Evolutionary conservation across 1,140 invertebrate genomes (phyloP).

Genomic region (Drosophila nebulosa): DNA sequence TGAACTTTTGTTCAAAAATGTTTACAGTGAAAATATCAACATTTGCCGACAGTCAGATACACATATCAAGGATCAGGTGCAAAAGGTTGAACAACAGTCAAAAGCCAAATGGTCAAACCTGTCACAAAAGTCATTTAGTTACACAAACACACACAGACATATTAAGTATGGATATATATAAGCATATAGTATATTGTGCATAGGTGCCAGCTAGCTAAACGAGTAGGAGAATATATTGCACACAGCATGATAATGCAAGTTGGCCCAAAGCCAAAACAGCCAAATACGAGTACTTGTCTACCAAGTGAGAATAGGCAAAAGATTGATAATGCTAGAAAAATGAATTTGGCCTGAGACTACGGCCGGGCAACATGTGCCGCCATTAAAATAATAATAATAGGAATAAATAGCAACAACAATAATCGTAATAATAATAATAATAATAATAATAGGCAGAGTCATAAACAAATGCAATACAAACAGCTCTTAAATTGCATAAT

Average conservation of each 20-base stretch:
- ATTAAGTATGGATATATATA: no score
- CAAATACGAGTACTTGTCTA: neutral
- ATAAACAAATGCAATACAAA: constrained; percentile 26
- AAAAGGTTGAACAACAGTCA: constrained; percentile 12
- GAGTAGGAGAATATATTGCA: constrained; percentile 29
- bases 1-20: constrained; percentile 57
- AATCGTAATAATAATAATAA: constrained; percentile 29
- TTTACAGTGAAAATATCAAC: constrained; percentile 62
- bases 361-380: constrained; percentile 43
- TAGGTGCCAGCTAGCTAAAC: constrained; percentile 23
- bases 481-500: constrained; percentile 34
- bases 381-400: constrained; percentile 30
- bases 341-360: constrained; percentile 24
- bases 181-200: no score
- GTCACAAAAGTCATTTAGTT: constrained; percentile 51
- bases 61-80: constrained; percentile 35
- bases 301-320: constrained; percentile 19
- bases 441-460: constrained; percentile 31
- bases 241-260: constrained; percentile 57
- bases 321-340: constrained; percentile 37
- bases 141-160: neutral
- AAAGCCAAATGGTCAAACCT: constrained; percentile 39
- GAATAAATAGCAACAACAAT: constrained; percentile 17
- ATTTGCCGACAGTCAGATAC: constrained; percentile 40
- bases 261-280: constrained; percentile 41